Evolutionary conservation across 30 jellyfish, hydroid and myxozoan genomes (phyloP).

Genomic region (Hydractinia symbiolongicarpus): DNA sequence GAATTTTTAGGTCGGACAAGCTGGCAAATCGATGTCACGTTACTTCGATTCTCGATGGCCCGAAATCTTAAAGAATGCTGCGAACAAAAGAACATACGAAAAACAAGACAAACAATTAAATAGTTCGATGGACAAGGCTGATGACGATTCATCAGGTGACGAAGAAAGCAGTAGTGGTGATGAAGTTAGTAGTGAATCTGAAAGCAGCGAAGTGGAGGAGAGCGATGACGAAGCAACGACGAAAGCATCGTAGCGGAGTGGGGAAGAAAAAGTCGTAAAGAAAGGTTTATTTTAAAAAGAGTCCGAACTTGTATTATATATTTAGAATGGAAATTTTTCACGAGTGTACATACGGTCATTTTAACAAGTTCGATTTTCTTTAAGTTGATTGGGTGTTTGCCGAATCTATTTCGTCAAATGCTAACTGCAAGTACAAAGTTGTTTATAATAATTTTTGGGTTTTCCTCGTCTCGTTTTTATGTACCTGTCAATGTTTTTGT

Average conservation of each 20-base stretch:
- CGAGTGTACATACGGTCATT: no score
- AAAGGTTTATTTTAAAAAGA: no score
- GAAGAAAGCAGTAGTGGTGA: constrained; percentile 37
- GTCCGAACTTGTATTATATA: no score
- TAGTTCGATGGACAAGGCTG: not conserved
- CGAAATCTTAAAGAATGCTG: constrained; percentile 36
- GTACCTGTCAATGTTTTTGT: no score
- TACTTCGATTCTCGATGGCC: constrained; percentile 89
- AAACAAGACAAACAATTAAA: not conserved
- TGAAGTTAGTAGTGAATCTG: constrained; percentile 34
- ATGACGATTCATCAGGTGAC: constrained; percentile 8
- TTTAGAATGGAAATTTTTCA: no score
- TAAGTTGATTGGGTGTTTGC: no score
- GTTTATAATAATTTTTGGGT: no score
- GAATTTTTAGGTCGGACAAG: constrained; percentile 79
- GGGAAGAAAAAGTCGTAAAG: not conserved
- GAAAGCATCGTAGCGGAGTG: not conserved
- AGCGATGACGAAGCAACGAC: constrained; percentile 16
- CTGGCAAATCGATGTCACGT: constrained; percentile 84
- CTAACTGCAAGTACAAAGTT: no score
- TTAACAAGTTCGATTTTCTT: no score
- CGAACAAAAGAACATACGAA: not conserved
- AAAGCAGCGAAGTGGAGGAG: constrained; percentile 50
- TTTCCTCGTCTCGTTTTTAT: no score
- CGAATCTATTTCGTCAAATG: no score